Base-by-base conservation (phyloP, 2,113 vertebrate species). In the Falcunculus frontatus region DNA sequence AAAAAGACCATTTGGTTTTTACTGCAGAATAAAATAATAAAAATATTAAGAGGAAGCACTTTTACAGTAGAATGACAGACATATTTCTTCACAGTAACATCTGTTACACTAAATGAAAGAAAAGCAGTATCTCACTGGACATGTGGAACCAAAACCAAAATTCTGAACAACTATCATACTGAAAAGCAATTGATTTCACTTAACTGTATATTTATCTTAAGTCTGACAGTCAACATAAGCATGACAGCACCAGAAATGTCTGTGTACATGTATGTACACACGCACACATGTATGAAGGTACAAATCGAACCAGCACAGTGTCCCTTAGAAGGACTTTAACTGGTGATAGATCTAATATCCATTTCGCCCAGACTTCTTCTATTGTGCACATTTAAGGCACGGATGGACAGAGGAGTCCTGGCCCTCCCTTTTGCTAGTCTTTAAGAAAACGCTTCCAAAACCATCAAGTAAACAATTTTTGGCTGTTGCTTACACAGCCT, bases 11-110 rank as follows among this genome's bases (percentile, higher is more conserved):
- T 69, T 85, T 74, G 81, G 49, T n/a, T 89, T 88, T 53, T 56
- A 87, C 16, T 52, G 64, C 47, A 77, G 30, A 95, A 81, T 33
- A 88, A 67, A 80, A 86, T 76, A 87, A 80, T 47, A 83, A 59
- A 85, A 86, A 89, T 87, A 86, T 64, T 86, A 90, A 88, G 78
- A 95, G 25, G 41, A 94, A 91, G 52, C 37, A 84, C 44, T 80
- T 72, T 50, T n/a, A 68, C 26, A 78, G 33, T 21, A 73, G 52
- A 84, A 84, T 62, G 32, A 82, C 23, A 64, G 52, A 11, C 29
- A 3, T 46, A 72, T 72, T 84, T 93, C 62, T 78, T 81, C 64
- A 72, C 3, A 63, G 35, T 41, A 95, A 77, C 35, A 41, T 90
- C 44, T 88, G 65, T 49, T 72, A 81, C 15, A 26, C 8, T 44